A percentile compares a stretch with the other conserved stretches of the same genome.
Evolutionary conservation across 2,888 invertebrate species (phyloP).

Genomic region (Alloscopus bannaensis): DNA sequence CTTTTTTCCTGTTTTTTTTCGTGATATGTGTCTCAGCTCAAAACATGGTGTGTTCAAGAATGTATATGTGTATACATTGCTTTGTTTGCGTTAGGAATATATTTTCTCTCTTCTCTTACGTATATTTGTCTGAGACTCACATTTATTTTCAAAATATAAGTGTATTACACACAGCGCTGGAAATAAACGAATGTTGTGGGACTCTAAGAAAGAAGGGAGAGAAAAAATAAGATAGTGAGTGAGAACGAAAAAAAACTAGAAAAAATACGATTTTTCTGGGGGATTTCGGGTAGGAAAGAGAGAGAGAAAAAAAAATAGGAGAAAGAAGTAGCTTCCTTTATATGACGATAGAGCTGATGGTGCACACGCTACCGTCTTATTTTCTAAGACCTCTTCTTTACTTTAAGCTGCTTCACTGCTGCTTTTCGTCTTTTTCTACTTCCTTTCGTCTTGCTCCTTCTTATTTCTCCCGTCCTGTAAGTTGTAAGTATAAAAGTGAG

Average conservation of each 20-base stretch:
- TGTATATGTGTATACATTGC: conserved; percentile 17
- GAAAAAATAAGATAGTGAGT: conserved; percentile 17
- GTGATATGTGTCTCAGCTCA: conserved; percentile 24
- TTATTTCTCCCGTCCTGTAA: conserved; percentile 31
- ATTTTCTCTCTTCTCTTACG: conserved; percentile 12
- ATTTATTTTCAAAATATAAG: conserved; percentile 33
- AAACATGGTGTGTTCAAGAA: conserved; percentile 26
- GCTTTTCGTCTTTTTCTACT: conserved; percentile 26
- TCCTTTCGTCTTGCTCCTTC: conserved; percentile 22
- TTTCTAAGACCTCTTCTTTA: conserved; percentile 50
- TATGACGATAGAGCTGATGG: conserved; percentile 35
- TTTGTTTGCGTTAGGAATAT: conserved; percentile 35
- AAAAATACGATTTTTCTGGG: conserved; percentile 26
- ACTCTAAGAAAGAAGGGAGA: conserved; percentile 32
- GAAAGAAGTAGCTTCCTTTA: conserved; percentile 32
- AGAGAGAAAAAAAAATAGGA: conserved; percentile 26
- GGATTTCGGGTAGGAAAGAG: conserved; percentile 40
- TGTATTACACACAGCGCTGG: conserved; percentile 24
- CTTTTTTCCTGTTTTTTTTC: conserved; percentile 35
- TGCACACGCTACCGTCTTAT: conserved; percentile 54
- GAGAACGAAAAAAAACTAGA: conserved; percentile 33
- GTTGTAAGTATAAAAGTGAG: conserved; percentile 36
- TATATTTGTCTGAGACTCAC: neutral
- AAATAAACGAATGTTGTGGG: conserved; percentile 52
- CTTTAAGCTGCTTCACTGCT: conserved; percentile 26